Base-by-base conservation (phyloP, 1,140 invertebrate species). In the Pachypeltis micranthus region DNA sequence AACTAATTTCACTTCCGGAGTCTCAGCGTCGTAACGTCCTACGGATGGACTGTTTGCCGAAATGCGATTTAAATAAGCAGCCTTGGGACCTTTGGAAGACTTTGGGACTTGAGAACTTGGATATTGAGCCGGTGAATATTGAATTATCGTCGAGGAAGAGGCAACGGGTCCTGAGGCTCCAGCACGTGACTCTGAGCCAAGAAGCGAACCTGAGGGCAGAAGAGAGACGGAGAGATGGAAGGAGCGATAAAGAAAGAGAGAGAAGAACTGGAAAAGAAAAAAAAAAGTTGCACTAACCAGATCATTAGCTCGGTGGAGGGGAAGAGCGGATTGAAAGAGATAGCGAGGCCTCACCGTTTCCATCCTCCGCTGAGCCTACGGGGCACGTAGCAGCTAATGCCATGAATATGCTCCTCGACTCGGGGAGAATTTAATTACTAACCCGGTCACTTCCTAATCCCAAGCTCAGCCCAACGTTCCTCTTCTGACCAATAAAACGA, bases 261-360 rank as follows among this genome's bases (percentile, higher is more conserved):
- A n/a, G n/a, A n/a, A n/a, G n/a, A n/a, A n/a, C n/a, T n/a, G n/a
- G n/a, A n/a, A n/a, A n/a, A n/a, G n/a, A n/a, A n/a, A n/a, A n/a
- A 51, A 51, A 51, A 51, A 51, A 51, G 47, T 51, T 51, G 47
- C 47, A 51, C 47, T 51, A 51, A 51, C 47, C 47, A 51, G 47
- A 51, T 51, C 47, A 51, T 51, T 51, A 51, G 47, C 7, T 51
- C 7, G 47, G 19, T 21, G 47, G 3, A 21, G 23, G 47, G 23
- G 47, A 51, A 21, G 19, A 21, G 47, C 4, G 19, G 12, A 51
- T 10, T 16, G 47, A 51, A 21, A 21, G 47, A 21, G 23, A 16
- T 7, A 39, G 7, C 31, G 31, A 16, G 31, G 31, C 12, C 47
- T 10, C 7, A 39, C 31, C 31, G 7, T 39, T 16, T 51, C 19